Evolutionary conservation across 2,888 invertebrate genomes (phyloP).

Genomic region (Lochmaea capreae): DNA sequence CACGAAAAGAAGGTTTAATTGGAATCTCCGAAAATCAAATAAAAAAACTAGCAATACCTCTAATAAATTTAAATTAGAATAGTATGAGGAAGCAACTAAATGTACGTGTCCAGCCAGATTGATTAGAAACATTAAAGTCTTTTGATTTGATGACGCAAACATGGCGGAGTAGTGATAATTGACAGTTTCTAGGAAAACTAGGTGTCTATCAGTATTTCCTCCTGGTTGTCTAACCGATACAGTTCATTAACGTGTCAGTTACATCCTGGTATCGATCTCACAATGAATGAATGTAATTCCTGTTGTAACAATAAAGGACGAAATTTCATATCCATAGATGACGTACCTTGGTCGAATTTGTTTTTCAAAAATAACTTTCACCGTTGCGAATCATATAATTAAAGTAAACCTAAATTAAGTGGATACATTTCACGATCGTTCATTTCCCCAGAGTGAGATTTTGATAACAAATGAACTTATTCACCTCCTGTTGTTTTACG

Average conservation of each 20-base stretch:
- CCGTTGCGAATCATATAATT: not conserved
- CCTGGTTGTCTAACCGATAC: not conserved
- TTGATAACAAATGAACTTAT: conserved; percentile 17
- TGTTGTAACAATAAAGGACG: too few species aligned
- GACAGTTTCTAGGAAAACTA: not conserved
- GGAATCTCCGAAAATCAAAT: not conserved
- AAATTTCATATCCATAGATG: too few species aligned
- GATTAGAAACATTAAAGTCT: not conserved
- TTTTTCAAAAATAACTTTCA: not conserved
- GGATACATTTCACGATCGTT: conserved; percentile 7
- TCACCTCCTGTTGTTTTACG: conserved; percentile 9
- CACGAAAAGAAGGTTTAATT: not conserved
- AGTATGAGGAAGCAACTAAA: too few species aligned
- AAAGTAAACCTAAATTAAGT: conserved; percentile 4
- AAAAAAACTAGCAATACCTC: not conserved
- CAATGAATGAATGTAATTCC: not conserved
- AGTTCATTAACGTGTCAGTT: not conserved
- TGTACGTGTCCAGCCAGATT: not conserved
- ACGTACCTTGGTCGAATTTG: too few species aligned
- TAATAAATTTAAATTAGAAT: too few species aligned
- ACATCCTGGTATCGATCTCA: not conserved
- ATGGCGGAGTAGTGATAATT: not conserved
- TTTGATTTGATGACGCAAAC: not conserved
- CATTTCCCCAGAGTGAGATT: conserved; percentile 6
- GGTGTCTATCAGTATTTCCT: conserved; percentile 15